Percentiles rank a stretch among this genome's conserved stretches.
Evolutionary conservation across 2,888 invertebrate genomes (phyloP).

Genomic region (Cinara cedri): DNA sequence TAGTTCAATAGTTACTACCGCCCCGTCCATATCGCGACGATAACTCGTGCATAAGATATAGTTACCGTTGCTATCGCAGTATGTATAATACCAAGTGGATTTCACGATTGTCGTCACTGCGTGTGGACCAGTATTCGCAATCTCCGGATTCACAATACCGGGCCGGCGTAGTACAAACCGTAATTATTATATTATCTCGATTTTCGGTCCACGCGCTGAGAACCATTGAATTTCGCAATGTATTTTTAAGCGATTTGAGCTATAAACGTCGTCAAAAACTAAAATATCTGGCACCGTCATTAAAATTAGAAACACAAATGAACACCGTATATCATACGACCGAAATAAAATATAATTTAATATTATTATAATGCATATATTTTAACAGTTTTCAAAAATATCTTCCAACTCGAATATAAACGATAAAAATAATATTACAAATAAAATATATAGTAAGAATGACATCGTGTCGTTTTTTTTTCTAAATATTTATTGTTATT

Average conservation of each 20-base stretch:
- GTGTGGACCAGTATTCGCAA: too few species aligned
- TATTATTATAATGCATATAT: not conserved
- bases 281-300: constrained; percentile 1
- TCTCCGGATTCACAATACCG: too few species aligned
- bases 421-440: not conserved
- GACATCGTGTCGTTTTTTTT: not conserved
- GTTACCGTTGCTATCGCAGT: too few species aligned
- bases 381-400: constrained; percentile 3
- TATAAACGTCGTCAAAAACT: constrained; percentile 15
- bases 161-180: too few species aligned
- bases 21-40: too few species aligned
- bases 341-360: not conserved
- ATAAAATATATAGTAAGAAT: not conserved
- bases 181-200: too few species aligned
- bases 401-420: not conserved
- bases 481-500: constrained; percentile 1
- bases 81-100: too few species aligned
- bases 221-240: not conserved
- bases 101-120: too few species aligned
- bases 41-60: too few species aligned
- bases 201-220: not conserved
- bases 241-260: not conserved
- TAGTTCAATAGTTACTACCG: too few species aligned
- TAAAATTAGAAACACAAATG: not conserved
- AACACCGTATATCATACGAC: not conserved